phyloP scores from a whole-genome alignment of 2,797 vertebrate species.

The Girardinus metallicus region DNA sequence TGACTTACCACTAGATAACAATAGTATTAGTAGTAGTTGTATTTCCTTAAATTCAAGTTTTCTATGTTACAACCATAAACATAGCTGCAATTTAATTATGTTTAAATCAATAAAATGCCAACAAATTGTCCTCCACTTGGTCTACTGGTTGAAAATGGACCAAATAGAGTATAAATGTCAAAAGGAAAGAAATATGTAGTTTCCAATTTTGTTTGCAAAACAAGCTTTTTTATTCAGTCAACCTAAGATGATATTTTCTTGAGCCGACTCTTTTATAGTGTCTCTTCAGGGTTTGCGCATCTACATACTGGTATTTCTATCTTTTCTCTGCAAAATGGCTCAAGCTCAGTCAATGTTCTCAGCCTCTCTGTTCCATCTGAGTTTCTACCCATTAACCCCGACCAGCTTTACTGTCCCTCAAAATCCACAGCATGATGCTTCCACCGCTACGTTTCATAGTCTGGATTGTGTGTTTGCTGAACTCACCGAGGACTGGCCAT shows the following conservation, averaged over 20 bases:
- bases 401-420: background rate
- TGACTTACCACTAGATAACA: background rate
- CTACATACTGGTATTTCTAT: background rate
- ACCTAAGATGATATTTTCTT: background rate
- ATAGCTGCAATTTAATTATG: background rate
- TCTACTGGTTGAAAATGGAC: background rate
- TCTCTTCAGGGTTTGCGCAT: background rate
- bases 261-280: background rate
- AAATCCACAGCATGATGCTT: background rate
- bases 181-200: background rate
- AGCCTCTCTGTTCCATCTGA: background rate
- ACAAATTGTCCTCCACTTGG: background rate
- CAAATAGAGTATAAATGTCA: background rate
- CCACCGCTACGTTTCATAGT: background rate
- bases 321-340: background rate
- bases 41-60: background rate
- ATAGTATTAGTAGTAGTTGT: background rate
- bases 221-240: background rate
- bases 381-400: background rate
- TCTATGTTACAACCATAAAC: background rate
- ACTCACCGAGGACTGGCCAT: slow-evolving; percentile 94
- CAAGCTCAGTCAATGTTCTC: background rate
- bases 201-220: background rate
- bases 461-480: background rate
- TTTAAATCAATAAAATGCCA: background rate